These are phyloP conservation scores for Ditula angustiorana DNA, from an alignment of 2,888 invertebrate species.

Conservation along the genomic window DNA sequence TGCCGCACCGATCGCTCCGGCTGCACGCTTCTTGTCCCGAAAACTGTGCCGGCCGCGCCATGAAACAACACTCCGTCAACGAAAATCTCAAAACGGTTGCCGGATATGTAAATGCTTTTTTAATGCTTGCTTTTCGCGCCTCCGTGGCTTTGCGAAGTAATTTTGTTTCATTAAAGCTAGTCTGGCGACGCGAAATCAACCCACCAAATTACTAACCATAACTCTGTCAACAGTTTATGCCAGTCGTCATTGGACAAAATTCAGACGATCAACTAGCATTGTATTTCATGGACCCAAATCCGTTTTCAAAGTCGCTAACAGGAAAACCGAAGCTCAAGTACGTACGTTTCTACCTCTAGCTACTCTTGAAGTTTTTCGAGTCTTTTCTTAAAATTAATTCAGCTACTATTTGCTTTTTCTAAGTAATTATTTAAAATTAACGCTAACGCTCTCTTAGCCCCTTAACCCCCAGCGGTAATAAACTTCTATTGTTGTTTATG, in stretches of 20 bases:
- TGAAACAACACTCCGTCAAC: constrained; percentile 56
- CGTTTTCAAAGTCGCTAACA: constrained; percentile 85
- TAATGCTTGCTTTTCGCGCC: too few species aligned
- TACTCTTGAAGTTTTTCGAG: too few species aligned
- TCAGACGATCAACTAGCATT: constrained; percentile 78
- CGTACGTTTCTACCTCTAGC: constrained; percentile 57
- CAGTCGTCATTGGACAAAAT: constrained; percentile 74
- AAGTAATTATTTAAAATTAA: too few species aligned
- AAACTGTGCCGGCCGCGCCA: constrained; percentile 69
- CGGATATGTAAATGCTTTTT: constrained; percentile 60
- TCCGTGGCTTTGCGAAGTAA: too few species aligned
- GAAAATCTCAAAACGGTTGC: constrained; percentile 62
- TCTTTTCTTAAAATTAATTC: too few species aligned
- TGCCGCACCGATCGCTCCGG: constrained; percentile 58
- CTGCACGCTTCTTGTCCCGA: constrained; percentile 57
- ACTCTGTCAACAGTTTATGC: constrained; percentile 66
- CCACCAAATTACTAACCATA: too few species aligned
- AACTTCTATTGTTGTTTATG: too few species aligned
- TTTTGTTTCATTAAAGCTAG: too few species aligned
- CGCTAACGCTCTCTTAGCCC: too few species aligned
- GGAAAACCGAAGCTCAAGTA: constrained; percentile 88
- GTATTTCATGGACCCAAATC: constrained; percentile 84
- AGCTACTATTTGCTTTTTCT: too few species aligned
- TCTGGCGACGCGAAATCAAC: too few species aligned
- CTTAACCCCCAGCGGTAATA: too few species aligned